These are phyloP conservation scores for Atethmia centrago DNA, from an alignment of 2,888 invertebrate genomes.

Conservation along the genomic window DNA sequence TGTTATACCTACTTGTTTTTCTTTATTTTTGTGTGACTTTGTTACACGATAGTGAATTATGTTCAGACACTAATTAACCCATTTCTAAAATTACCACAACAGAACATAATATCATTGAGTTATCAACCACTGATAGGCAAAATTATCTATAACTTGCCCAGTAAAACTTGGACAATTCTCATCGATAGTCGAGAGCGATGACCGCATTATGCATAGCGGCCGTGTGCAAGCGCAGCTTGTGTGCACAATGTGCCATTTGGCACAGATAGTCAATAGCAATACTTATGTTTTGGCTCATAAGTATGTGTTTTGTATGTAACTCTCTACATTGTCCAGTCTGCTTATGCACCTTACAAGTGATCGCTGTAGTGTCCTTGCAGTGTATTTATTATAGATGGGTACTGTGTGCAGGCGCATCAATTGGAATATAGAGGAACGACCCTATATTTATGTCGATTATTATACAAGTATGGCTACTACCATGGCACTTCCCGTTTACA, in stretches of 20 bases:
- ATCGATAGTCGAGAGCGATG: conserved; percentile 52
- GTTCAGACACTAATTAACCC: neutral
- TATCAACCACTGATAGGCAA: neutral
- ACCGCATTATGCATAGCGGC: conserved; percentile 64
- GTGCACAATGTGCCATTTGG: conserved; percentile 31
- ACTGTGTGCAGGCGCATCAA: neutral
- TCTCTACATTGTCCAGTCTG: neutral
- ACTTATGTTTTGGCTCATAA: neutral
- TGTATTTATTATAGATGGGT: conserved; percentile 16
- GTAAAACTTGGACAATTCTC: conserved; percentile 1
- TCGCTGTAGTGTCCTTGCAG: conserved; percentile 17
- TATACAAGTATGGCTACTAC: neutral
- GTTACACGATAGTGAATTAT: neutral
- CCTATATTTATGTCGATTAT: too few species aligned
- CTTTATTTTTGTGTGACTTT: neutral
- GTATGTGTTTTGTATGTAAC: too few species aligned
- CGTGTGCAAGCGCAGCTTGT: conserved; percentile 39
- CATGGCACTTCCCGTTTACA: neutral
- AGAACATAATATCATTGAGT: neutral
- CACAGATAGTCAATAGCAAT: conserved; percentile 1
- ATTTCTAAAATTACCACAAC: neutral
- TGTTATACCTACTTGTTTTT: neutral
- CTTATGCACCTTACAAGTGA: neutral
- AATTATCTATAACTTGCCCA: neutral
- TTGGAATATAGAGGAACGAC: too few species aligned